These are phyloP conservation scores for Dasyurus viverrinus DNA, from an alignment of 2,113 vertebrate genomes.

Conservation along the genomic window DNA sequence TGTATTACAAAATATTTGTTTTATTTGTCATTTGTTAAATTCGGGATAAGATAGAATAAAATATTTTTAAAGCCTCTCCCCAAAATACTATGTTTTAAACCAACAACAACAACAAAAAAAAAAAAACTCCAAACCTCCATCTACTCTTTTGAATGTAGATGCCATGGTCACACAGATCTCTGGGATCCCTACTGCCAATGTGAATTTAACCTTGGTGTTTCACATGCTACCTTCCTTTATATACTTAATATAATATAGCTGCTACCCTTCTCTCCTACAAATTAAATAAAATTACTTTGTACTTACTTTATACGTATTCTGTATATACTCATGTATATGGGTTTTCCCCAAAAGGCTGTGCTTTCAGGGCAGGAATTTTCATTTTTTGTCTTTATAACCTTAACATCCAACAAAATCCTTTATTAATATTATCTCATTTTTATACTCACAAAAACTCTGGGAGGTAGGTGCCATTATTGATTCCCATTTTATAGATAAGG, in stretches of 20 bases:
- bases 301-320: neutral
- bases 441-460: neutral
- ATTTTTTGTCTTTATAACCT: neutral
- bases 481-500: neutral
- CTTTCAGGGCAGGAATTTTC: neutral
- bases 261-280: neutral
- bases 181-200: neutral
- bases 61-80: too few relatives aligned
- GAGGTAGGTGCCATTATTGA: neutral
- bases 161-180: neutral
- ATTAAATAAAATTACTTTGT: neutral
- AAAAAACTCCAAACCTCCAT: neutral
- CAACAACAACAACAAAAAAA: slow-evolving; percentile 27
- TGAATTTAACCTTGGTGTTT: neutral
- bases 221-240: neutral
- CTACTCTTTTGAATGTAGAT: neutral
- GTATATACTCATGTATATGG: neutral
- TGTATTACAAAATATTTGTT: too few relatives aligned
- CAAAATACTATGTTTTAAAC: neutral
- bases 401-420: neutral
- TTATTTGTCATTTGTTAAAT: too few relatives aligned
- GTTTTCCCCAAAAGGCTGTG: neutral
- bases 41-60: too few relatives aligned
- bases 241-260: neutral
- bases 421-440: neutral